These are phyloP conservation scores for Mustelus asterias DNA, from an alignment of 2,113 vertebrate genomes.

Conservation along the genomic window DNA sequence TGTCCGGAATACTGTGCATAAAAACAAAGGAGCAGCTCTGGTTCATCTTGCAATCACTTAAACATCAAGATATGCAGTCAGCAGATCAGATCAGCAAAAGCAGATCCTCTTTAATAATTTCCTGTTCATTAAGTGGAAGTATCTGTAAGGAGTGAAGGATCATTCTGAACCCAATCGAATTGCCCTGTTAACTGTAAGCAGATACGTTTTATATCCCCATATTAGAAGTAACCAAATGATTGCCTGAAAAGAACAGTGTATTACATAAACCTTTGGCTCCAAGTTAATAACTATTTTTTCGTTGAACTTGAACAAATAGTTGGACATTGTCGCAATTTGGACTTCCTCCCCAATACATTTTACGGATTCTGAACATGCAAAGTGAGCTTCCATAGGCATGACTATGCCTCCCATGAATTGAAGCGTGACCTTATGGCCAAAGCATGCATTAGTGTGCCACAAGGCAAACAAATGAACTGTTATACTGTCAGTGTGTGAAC, in stretches of 20 bases:
- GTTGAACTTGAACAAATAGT: not conserved
- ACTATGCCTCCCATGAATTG: not conserved
- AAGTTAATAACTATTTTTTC: not conserved
- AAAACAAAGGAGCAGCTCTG: not conserved
- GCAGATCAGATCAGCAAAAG: not conserved
- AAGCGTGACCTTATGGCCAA: not conserved
- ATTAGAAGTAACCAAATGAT: not conserved
- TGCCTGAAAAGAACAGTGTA: not conserved
- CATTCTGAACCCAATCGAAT: not conserved
- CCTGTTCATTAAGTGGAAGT: not conserved
- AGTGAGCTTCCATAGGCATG: not conserved
- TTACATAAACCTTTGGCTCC: not conserved
- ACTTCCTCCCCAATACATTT: not conserved
- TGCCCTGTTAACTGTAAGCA: not conserved
- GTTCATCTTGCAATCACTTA: not conserved
- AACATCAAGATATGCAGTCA: not conserved
- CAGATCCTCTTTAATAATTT: slow-evolving; percentile 13
- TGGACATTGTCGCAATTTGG: not conserved
- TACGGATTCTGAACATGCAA: not conserved
- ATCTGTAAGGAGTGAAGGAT: not conserved
- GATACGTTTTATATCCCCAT: not conserved
- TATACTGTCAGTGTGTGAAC: not conserved
- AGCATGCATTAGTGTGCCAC: not conserved
- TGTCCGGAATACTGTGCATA: not conserved
- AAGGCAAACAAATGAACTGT: not conserved